Evolutionary conservation across 2,888 invertebrate species (phyloP).

Genomic region (Conistra vaccinii): DNA sequence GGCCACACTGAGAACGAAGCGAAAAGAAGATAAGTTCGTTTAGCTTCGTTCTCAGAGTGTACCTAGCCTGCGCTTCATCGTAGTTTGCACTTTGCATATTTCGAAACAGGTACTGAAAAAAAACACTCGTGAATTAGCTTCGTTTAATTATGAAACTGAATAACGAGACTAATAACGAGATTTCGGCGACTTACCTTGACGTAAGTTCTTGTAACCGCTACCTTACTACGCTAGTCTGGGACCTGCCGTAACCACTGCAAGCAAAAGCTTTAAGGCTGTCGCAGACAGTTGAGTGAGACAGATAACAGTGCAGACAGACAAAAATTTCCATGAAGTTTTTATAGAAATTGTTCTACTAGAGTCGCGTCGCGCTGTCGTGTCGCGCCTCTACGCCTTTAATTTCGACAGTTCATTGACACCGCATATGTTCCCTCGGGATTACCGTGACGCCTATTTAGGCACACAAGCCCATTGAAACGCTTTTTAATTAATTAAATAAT

Average conservation of each 20-base stretch:
- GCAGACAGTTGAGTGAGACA: no score
- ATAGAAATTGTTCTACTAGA: no score
- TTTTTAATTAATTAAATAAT: conserved; percentile 43
- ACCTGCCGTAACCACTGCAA: neutral
- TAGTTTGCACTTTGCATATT: neutral
- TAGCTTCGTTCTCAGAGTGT: no score
- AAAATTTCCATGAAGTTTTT: no score
- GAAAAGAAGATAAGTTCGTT: no score
- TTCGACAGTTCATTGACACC: conserved; percentile 1
- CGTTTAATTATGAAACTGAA: neutral
- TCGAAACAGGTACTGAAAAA: neutral
- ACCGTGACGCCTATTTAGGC: neutral
- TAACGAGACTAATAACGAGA: no score
- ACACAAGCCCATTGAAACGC: conserved; percentile 23
- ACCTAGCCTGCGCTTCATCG: no score
- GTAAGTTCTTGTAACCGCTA: neutral
- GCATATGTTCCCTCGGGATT: conserved; percentile 1
- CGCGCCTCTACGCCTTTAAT: neutral
- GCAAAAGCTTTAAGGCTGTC: neutral
- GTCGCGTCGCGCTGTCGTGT: no score
- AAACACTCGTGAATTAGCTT: neutral
- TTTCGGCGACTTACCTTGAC: neutral
- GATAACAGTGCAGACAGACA: no score
- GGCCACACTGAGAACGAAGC: no score
- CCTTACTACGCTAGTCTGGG: neutral